A percentile compares a stretch with the other conserved stretches of the same genome.
These are phyloP conservation scores for Dexiosoma caninum DNA, from an alignment of 2,888 invertebrate genomes.

Conservation along the genomic window DNA sequence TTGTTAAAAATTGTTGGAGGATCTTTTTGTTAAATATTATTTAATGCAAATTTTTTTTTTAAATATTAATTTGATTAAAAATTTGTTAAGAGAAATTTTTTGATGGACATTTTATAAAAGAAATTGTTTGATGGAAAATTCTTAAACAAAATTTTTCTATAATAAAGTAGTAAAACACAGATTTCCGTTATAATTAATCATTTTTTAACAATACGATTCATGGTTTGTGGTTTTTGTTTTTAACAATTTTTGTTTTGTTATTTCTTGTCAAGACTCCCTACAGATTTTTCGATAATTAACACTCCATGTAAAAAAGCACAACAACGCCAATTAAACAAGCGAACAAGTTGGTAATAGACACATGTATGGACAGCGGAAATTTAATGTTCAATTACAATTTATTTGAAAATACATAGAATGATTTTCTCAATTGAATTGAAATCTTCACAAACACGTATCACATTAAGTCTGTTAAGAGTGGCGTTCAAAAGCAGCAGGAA, in stretches of 20 bases:
- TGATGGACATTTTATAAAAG: no score
- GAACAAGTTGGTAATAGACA: background rate
- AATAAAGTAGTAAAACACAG: no score
- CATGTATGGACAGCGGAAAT: background rate
- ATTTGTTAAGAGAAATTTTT: no score
- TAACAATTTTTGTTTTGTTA: background rate
- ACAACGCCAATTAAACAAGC: constrained; percentile 7
- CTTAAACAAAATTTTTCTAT: no score
- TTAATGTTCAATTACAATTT: constrained; percentile 13
- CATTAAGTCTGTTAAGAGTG: background rate
- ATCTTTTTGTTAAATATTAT: no score
- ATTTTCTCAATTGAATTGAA: constrained; percentile 14
- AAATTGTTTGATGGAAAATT: no score
- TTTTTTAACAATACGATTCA: background rate
- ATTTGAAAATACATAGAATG: constrained; percentile 16
- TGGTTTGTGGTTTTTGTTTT: background rate
- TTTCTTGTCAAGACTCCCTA: constrained; percentile 46
- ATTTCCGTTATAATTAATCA: constrained; percentile 14
- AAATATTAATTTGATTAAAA: no score
- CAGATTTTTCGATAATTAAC: constrained; percentile 61
- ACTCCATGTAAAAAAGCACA: constrained; percentile 39
- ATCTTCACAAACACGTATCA: background rate
- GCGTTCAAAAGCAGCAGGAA: constrained; percentile 37
- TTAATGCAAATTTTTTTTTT: no score
- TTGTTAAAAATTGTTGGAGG: no score